Evolutionary conservation across 1,140 invertebrate species (phyloP), one percentile per base, ranked within the genome.

Genomic region (Ips typographus): DNA sequence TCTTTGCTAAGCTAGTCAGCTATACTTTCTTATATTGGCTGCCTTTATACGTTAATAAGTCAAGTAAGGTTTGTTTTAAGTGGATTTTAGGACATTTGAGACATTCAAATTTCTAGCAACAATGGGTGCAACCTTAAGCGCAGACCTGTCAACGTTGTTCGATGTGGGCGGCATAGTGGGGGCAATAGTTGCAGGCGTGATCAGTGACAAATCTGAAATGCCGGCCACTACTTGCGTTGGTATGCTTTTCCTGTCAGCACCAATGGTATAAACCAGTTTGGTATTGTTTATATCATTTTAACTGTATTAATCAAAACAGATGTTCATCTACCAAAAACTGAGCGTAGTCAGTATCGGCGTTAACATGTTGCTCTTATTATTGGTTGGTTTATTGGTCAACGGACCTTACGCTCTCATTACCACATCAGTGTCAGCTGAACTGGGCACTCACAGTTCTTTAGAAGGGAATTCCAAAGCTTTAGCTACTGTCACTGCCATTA

Each of bases 21-120:
- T 98, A 99, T 78, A 98, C 96, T 65, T 98, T 98, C 82, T 86
- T 98, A 6, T 98, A 93, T 80, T 99, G 96, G 96, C 83, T 99
- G 72, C 96, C 96, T 55, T 81, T 90, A 8, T 98, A 98, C 75
- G 94, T 99, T 61, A 87, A 89, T 57, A 83, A 85, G 62, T 91
- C 91, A 69, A 93, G 94, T 96, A 79, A 90, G 88, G 87, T 36
- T 49, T 37, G 37, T 55, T 22, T 2, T 22, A 36, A 2, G 8
- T 58, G 5, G 7, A 55, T 44, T 43, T 43, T 1, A 36, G 37
- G 37, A 6, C 42, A 40, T 43, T 38, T 55, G 37, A 55, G 2
- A 22, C 6, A 36, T 36, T 8, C n/a, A 41, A 76, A 71, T 76
- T 82, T 83, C 39, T 77, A 95, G 93, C 90, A 42, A 84, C 84